phyloP scores from a whole-genome alignment of 2,888 invertebrate genomes.

The Atrina japonica region DNA sequence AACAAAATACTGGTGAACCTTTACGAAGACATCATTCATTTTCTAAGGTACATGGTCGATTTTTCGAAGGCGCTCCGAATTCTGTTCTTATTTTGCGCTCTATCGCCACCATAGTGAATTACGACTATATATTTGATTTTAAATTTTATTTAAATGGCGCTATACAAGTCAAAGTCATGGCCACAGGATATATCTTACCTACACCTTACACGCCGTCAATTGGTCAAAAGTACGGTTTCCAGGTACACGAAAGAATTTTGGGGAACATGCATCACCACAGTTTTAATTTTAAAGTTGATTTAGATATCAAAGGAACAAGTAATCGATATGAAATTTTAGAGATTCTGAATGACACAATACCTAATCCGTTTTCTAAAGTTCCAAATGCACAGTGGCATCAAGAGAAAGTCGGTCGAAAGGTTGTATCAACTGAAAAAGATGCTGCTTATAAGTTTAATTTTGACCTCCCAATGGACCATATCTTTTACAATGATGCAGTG shows the following conservation, averaged over 20 bases:
- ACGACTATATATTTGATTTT: constrained; percentile 75
- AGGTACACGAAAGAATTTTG: constrained; percentile 56
- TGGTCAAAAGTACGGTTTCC: constrained; percentile 59
- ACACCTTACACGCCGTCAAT: constrained; percentile 40
- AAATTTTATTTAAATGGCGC: constrained; percentile 72
- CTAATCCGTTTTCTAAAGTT: constrained; percentile 47
- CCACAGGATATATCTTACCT: constrained; percentile 68
- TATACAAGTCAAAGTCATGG: constrained; percentile 58
- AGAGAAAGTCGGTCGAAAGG: constrained; percentile 48
- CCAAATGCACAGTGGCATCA: constrained; percentile 51
- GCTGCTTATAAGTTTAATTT: constrained; percentile 71
- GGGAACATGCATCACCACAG: constrained; percentile 72
- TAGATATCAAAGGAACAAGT: constrained; percentile 66
- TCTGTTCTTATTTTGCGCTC: constrained; percentile 63
- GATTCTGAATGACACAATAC: constrained; percentile 51
- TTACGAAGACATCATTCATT: constrained; percentile 67
- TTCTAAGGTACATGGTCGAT: constrained; percentile 26
- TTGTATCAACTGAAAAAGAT: constrained; percentile 60
- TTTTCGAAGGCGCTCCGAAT: constrained; percentile 69
- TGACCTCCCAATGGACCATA: constrained; percentile 65
- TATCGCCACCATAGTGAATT: constrained; percentile 67
- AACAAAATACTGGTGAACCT: constrained; percentile 69
- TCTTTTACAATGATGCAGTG: constrained; percentile 63
- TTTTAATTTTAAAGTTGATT: constrained; percentile 69
- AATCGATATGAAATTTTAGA: constrained; percentile 73